Base-by-base conservation (phyloP, 2,797 vertebrate genomes). In the Sebastes baramenuke region DNA sequence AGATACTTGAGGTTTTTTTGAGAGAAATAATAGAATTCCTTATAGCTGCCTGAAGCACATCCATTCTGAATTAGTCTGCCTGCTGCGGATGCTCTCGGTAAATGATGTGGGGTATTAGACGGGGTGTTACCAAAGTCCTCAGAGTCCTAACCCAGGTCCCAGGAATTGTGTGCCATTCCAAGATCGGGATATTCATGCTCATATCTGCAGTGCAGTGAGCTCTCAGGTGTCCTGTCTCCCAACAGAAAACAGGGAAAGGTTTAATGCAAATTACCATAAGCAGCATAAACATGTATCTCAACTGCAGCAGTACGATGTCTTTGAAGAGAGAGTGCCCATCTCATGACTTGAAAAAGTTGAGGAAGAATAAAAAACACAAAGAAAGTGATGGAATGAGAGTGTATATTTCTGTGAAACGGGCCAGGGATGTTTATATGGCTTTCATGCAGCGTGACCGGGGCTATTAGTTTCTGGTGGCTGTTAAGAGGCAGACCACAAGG, bases 21-120 rank as follows among this genome's bases (percentile, higher is more conserved):
- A 30, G 72, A 78, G 82, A 72, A 84, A 88, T 94, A 93, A 92
- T 93, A 88, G 78, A 89, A 92, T 92, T 93, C 88, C 82, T 90
- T 89, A 83, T 75, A 88, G 82, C 78, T 16, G 88, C 90, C 89
- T 88, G 81, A 81, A 93, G 91, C 92, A 88, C 84, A 92, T 92
- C 78, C 87, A 93, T 92, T 91, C 83, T 58, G 83, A 92, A 93
- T 90, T 59, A 90, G 85, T 62, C 82, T 72, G 74, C 80, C 88
- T 87, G 75, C 77, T 73, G 75, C 83, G 91, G 87, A 89, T 86
- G 83, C 87, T 92, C 67, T 72, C 8, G 1, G 81, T 88, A 88
- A 88, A 82, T 87, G 80, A 92, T 91, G 87, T 86, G 80, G 72
- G 75, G 75, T 81, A 84, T 90, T 89, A 87, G 83, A 58, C 62